Evolutionary conservation across 2,797 vertebrate species (phyloP).

Genomic region (Antennarius maculatus): DNA sequence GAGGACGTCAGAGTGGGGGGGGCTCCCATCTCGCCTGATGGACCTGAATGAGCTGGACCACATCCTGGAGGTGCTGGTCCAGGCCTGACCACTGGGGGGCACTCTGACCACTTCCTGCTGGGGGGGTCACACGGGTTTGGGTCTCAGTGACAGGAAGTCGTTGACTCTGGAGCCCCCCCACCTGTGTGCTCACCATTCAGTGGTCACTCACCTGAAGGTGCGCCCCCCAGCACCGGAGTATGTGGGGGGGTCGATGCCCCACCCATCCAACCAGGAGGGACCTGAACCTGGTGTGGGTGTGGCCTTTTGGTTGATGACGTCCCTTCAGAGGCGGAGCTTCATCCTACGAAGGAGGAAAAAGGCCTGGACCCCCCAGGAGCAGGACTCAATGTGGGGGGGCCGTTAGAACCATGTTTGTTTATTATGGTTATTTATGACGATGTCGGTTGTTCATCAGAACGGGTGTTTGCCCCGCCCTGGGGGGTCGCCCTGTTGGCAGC

Average conservation of each 20-base stretch:
- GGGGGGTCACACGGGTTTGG: no score
- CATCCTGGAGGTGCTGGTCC: conserved; percentile 90
- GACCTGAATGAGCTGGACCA: conserved; percentile 90
- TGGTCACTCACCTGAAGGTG: no score
- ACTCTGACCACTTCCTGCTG: background rate
- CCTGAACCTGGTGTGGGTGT: no score
- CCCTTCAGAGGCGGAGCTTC: conserved; percentile 39
- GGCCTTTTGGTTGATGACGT: conserved; percentile 30
- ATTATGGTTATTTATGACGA: background rate
- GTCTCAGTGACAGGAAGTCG: no score
- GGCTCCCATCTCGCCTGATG: conserved; percentile 83
- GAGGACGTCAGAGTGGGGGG: conserved; percentile 80
- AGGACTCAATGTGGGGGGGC: background rate
- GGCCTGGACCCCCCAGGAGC: conserved; percentile 17
- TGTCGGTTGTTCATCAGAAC: no score
- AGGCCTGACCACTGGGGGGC: conserved; percentile 76
- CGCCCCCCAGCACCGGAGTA: no score
- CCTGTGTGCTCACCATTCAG: no score
- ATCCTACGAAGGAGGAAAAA: conserved; percentile 28
- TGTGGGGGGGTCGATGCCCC: no score
- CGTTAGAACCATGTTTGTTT: conserved; percentile 10
- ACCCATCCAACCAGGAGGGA: background rate
- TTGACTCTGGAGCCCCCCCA: no score
- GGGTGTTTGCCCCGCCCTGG: no score
- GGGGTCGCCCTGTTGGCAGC: no score